Conservation (phyloP, 2,888 invertebrate species). For the Chrysolina haemoptera region DNA sequence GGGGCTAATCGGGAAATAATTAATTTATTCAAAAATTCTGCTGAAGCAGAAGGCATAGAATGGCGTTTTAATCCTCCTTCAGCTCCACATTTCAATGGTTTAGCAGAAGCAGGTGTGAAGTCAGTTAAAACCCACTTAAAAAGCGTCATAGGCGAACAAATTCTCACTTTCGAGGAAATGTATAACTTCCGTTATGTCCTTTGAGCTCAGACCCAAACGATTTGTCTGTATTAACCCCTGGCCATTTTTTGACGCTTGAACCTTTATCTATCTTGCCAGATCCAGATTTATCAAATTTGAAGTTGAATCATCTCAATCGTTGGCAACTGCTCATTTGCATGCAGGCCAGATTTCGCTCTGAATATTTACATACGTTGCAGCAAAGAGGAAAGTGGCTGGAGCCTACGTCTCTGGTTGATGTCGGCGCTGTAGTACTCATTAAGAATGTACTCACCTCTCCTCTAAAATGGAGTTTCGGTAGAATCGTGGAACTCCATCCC, state of each 20-base stretch:
- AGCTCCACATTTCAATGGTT: constrained; percentile 54
- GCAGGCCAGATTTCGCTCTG: background rate
- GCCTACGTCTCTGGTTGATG: background rate
- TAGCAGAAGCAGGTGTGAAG: constrained; percentile 60
- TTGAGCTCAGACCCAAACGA: constrained; percentile 53
- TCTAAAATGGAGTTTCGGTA: constrained; percentile 1
- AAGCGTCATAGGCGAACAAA: constrained; percentile 49
- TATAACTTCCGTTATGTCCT: constrained; percentile 55
- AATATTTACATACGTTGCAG: background rate
- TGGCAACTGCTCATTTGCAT: background rate
- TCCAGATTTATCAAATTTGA: background rate
- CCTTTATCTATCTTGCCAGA: constrained; percentile 21
- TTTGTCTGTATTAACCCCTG: constrained; percentile 50
- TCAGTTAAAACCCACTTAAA: constrained; percentile 56
- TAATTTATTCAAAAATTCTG: background rate
- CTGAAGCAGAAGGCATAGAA: background rate
- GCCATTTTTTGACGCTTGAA: constrained; percentile 52
- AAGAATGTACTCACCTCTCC: background rate
- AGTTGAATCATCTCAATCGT: background rate
- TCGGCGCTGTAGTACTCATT: background rate
- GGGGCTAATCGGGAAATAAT: background rate
- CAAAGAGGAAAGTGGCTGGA: background rate
- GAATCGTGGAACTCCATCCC: background rate
- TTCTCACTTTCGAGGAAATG: constrained; percentile 59
- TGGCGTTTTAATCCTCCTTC: background rate